Conservation (phyloP, 2,113 vertebrate genomes). For the Apus apus region DNA sequence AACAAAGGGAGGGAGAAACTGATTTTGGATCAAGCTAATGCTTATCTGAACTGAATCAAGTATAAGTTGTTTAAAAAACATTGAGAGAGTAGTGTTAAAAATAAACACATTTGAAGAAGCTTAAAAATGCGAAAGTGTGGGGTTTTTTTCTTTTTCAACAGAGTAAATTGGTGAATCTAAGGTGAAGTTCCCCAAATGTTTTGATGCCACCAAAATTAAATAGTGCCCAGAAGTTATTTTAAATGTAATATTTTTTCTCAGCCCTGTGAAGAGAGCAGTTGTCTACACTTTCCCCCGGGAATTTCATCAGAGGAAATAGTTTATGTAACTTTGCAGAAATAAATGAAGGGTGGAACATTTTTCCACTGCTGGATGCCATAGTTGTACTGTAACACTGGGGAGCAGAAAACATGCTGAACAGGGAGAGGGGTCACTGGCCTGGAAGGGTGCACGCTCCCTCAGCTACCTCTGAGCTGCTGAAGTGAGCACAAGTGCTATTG, state of each 20-base stretch:
- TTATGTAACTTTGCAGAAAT: neutral
- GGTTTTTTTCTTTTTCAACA: neutral
- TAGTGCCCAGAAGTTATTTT: neutral
- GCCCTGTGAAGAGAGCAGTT: neutral
- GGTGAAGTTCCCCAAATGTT: neutral
- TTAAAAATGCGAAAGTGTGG: neutral
- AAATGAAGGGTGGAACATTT: neutral
- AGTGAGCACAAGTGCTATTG: rapidly evolving
- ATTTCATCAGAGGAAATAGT: neutral
- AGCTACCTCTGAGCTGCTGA: neutral
- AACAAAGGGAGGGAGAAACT: neutral
- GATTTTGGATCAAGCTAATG: neutral
- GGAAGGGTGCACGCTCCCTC: neutral
- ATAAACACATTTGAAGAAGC: neutral
- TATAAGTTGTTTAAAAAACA: neutral
- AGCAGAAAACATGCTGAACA: rapidly evolving
- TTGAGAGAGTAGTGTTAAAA: neutral
- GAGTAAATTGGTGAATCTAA: neutral
- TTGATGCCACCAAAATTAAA: neutral
- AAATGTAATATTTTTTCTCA: neutral
- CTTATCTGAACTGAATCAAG: neutral
- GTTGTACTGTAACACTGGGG: neutral
- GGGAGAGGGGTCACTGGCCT: too few species aligned
- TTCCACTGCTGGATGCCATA: neutral
- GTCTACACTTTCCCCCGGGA: neutral